phyloP scores from a whole-genome alignment of 2,888 invertebrate species.

The Caenorhabditis macrosperma region DNA sequence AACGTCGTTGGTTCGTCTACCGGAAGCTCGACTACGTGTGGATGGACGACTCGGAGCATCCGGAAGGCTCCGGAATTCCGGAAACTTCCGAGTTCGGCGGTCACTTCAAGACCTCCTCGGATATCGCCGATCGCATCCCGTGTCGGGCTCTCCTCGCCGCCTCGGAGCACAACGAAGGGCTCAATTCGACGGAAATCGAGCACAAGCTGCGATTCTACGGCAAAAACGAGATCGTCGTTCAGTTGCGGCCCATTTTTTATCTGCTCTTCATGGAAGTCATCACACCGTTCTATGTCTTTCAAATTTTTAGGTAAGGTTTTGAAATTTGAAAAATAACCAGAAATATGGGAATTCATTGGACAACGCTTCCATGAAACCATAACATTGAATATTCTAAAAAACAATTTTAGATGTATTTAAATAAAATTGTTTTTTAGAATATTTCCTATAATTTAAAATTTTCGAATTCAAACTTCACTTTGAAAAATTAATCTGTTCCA shows the following conservation, averaged over 20 bases:
- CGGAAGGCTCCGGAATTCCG: neutral
- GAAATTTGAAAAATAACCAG: neutral
- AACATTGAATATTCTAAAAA: too few relatives aligned
- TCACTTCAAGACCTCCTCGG: conserved; percentile 30
- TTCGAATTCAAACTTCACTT: too few relatives aligned
- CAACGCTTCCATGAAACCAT: too few relatives aligned
- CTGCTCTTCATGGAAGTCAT: conserved; percentile 83
- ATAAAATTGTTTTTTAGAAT: too few relatives aligned
- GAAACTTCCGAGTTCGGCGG: neutral
- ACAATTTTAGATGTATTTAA: too few relatives aligned
- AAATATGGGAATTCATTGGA: neutral
- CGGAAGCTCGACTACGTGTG: conserved; percentile 77
- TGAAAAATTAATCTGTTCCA: too few relatives aligned
- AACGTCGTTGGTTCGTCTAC: conserved; percentile 75
- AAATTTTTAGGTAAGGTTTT: conserved; percentile 81
- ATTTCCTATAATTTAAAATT: neutral
- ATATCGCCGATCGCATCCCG: conserved; percentile 36
- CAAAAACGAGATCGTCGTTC: conserved; percentile 82
- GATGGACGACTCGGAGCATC: conserved; percentile 48
- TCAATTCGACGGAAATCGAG: conserved; percentile 57
- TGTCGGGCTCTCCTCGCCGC: conserved; percentile 19
- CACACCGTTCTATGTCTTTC: conserved; percentile 83
- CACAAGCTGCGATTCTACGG: conserved; percentile 81
- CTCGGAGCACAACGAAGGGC: conserved; percentile 23
- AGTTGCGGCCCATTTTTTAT: conserved; percentile 82